Conservation (phyloP, 64 coral and sea anemone genomes). For the Stichodactyla mertensii region DNA sequence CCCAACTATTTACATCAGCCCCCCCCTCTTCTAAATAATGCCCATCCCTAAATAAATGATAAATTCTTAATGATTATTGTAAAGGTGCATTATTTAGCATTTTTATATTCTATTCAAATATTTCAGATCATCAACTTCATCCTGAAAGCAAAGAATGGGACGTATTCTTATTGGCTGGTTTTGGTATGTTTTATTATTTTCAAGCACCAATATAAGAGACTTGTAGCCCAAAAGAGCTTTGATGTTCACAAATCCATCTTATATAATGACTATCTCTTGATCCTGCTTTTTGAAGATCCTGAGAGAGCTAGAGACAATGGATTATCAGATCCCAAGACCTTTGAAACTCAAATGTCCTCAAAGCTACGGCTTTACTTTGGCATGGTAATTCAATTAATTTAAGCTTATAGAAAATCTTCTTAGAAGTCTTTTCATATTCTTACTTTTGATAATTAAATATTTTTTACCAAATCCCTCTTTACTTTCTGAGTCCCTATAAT, state of each 20-base stretch:
- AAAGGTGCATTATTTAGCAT: no score
- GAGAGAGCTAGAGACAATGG: background rate
- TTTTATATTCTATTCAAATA: no score
- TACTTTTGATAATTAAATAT: no score
- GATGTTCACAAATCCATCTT: background rate
- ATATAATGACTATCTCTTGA: no score
- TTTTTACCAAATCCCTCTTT: no score
- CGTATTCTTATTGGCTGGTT: slow-evolving; percentile 46
- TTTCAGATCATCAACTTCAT: slow-evolving; percentile 66
- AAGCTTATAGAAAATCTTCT: no score
- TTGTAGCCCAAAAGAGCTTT: background rate
- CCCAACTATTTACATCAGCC: no score
- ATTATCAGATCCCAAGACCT: slow-evolving; percentile 42
- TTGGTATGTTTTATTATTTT: slow-evolving; percentile 33
- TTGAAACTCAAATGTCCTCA: slow-evolving; percentile 45
- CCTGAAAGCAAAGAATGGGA: slow-evolving; percentile 67
- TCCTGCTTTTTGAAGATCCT: slow-evolving; percentile 12
- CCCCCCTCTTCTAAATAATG: no score
- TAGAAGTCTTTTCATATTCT: no score
- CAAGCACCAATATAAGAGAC: background rate
- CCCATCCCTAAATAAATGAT: no score
- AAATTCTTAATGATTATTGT: background rate
- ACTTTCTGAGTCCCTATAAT: no score
- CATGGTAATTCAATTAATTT: slow-evolving; percentile 50
- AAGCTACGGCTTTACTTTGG: slow-evolving; percentile 54